Evolutionary conservation across 1,140 invertebrate species (phyloP).

Genomic region (Cyphomyrmex costatus): DNA sequence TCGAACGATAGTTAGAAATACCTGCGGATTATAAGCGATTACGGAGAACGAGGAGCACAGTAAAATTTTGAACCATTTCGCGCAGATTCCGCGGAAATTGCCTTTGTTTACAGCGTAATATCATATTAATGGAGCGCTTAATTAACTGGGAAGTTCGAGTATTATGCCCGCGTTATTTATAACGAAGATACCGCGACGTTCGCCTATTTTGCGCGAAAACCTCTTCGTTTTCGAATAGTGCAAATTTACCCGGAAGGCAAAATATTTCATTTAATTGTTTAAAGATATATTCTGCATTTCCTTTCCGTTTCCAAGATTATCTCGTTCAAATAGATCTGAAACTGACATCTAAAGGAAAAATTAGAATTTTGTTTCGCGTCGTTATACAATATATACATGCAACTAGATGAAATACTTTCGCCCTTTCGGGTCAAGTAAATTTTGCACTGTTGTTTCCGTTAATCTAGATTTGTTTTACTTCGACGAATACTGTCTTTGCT

Average conservation of each 20-base stretch:
- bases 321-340: background rate
- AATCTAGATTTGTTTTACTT: constrained; percentile 27
- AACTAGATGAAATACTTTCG: constrained; percentile 21
- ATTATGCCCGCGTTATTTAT: constrained; percentile 49
- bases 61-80: constrained; percentile 37
- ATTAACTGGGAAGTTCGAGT: constrained; percentile 23
- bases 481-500: background rate
- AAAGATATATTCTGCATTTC: constrained; percentile 12
- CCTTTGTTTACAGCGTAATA: constrained; percentile 37
- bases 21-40: constrained; percentile 42
- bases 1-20: constrained; percentile 35
- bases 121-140: constrained; percentile 45
- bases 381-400: too few species aligned
- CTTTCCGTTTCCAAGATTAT: constrained; percentile 1
- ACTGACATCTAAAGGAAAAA: background rate
- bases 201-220: background rate
- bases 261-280: background rate
- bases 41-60: background rate
- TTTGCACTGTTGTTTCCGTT: background rate
- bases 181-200: constrained; percentile 9
- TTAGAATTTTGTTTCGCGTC: background rate
- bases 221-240: background rate
- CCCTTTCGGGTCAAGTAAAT: background rate
- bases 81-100: constrained; percentile 13
- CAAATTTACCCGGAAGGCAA: constrained; percentile 12